phyloP scores from a whole-genome alignment of 2,888 invertebrate genomes.

The Chorisops tibialis region DNA sequence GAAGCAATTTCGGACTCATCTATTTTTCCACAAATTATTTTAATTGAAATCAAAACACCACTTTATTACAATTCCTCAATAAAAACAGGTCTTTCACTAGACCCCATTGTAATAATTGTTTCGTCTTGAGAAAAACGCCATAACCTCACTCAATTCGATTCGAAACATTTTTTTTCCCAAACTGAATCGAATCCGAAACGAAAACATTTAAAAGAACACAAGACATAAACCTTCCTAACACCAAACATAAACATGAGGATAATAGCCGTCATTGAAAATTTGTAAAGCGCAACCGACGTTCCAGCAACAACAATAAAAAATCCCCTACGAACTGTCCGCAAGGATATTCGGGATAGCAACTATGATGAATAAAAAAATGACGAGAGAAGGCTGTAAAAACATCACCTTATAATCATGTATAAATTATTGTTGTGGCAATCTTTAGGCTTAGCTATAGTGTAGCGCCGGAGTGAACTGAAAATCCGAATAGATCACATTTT shows the following conservation, averaged over 20 bases:
- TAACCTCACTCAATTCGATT: not conserved
- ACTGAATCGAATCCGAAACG: constrained; percentile 10
- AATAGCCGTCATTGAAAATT: constrained; percentile 18
- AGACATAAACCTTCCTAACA: constrained; percentile 26
- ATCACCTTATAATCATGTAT: constrained; percentile 35
- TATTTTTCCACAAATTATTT: no score
- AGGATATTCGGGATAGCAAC: not conserved
- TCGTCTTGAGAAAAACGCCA: not conserved
- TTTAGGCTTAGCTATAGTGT: constrained; percentile 4
- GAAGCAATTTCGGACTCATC: no score
- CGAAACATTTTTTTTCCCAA: not conserved
- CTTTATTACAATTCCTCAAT: not conserved
- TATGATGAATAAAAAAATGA: constrained; percentile 23
- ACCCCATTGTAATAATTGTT: not conserved
- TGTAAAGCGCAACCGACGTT: constrained; percentile 12
- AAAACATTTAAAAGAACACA: constrained; percentile 16
- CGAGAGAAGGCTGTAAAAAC: constrained; percentile 35
- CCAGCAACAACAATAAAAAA: constrained; percentile 6
- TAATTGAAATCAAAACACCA: constrained; percentile 19
- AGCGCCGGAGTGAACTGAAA: not conserved
- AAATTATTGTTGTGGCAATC: constrained; percentile 33
- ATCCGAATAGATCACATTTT: no score
- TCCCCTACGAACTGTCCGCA: constrained; percentile 8
- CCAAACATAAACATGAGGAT: constrained; percentile 30
- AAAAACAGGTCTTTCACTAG: constrained; percentile 6